Percentiles rank a stretch among this genome's conserved stretches.
Evolutionary conservation across 2,113 vertebrate genomes (phyloP).

Genomic region (Ciconia boyciana): DNA sequence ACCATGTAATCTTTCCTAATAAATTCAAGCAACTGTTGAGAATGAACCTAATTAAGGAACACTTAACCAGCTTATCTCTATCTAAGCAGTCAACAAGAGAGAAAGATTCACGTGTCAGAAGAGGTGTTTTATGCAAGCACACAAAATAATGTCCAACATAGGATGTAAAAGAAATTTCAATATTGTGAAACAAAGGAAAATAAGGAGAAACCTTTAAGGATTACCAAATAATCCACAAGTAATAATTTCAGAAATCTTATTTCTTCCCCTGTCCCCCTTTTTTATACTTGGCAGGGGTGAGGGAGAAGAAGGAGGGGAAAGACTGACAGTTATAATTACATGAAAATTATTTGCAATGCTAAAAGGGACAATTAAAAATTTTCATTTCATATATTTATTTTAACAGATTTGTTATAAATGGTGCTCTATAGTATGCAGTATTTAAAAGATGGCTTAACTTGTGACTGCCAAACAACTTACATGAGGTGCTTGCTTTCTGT

Average conservation of each 20-base stretch:
- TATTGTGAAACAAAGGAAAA: background rate
- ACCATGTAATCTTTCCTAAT: background rate
- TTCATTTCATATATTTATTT: background rate
- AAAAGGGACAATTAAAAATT: background rate
- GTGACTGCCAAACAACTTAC: background rate
- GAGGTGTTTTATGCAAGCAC: background rate
- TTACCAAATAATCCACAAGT: background rate
- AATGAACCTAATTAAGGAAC: background rate
- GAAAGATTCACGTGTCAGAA: background rate
- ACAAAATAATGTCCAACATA: background rate
- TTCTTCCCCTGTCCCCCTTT: fast-evolving
- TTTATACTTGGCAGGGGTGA: background rate
- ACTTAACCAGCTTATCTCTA: background rate
- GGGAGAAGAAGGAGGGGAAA: background rate
- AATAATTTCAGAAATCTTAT: background rate
- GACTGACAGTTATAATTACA: background rate
- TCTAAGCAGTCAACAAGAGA: background rate
- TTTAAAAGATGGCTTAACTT: background rate
- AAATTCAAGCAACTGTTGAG: background rate
- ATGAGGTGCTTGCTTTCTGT: background rate
- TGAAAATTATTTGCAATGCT: background rate
- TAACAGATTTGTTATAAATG: background rate
- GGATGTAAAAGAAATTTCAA: background rate
- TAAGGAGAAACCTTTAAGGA: background rate
- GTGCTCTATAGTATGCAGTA: background rate